Base-by-base conservation (phyloP, 2,797 vertebrate genomes). In the Rhinogobio ventralis region DNA sequence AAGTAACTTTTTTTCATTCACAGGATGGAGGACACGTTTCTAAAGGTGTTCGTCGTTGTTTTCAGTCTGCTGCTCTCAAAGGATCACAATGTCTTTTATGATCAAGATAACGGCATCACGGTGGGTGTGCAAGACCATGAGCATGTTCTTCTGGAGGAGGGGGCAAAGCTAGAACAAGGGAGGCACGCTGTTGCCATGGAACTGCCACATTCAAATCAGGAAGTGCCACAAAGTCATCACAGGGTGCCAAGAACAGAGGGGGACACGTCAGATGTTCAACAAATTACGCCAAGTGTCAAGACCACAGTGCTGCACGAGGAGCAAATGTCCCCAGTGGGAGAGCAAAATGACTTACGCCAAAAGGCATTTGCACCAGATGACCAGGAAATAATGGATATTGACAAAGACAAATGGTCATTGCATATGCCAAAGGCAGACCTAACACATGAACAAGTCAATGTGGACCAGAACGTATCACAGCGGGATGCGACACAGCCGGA, bases 21-120 rank as follows among this genome's bases (percentile, higher is more conserved):
- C 82, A 93, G 85, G 87, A 97, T 99, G 98, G 94, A 96, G 0
- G 88, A 95, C 75, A 95, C 92, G 82, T 87, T 98, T 81, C 94
- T 97, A 87, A 93, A 93, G 49, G 95, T 97, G 79, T 94, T 96
- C 71, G 89, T 97, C 75, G 91, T 98, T 81, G 94, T 96, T 86
- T 90, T 96, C 80, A 95, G 97, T 89, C 95, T 97, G 55, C 87
- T 95, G 25, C 95, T 94, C 90, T 96, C 95, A 0, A 94, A 91
- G 45, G 95, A 98, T 72, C 93, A 96, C 28, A 90, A 92, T 7
- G 89, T 93, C 0, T 5, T 96, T 68, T 92, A 93, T 0, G 93
- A 98, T 73, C 92, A 91, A 23, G 88, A 94, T 0, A 91, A 95
- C 14, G 85, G 93, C 71, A 85, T 93, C 68, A 88, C 93, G 81